A percentile compares a stretch with the other conserved stretches of the same genome.
These are phyloP conservation scores for Trichosurus vulpecula DNA, from an alignment of 2,797 vertebrate genomes.

Conservation along the genomic window DNA sequence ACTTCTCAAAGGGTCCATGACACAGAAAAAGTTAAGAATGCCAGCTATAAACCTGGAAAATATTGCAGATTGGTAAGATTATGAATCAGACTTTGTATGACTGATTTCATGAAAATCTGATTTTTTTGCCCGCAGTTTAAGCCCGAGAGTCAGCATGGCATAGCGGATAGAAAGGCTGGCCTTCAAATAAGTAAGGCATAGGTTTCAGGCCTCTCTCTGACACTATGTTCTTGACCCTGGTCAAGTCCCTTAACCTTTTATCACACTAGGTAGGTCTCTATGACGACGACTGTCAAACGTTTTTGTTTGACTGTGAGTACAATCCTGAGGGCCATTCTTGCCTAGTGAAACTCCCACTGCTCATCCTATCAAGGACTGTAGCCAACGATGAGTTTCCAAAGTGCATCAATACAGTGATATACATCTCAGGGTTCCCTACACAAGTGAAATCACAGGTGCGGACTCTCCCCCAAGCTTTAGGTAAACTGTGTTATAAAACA, in stretches of 20 bases:
- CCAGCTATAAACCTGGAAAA: background rate
- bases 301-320: background rate
- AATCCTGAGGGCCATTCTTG: background rate
- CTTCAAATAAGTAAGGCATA: background rate
- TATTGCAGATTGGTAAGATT: background rate
- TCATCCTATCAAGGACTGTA: background rate
- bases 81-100: background rate
- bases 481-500: conserved; percentile 25
- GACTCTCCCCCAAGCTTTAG: background rate
- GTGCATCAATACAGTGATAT: background rate
- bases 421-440: background rate
- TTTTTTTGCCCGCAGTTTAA: conserved; percentile 51
- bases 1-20: background rate
- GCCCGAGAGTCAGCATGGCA: background rate
- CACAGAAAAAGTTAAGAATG: background rate
- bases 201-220: background rate
- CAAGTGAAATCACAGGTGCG: background rate
- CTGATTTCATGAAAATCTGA: conserved; percentile 23
- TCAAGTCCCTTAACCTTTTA: background rate
- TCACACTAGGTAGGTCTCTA: background rate
- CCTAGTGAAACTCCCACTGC: background rate
- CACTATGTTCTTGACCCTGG: background rate
- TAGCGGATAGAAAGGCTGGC: background rate
- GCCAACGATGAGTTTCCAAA: background rate
- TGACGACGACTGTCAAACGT: background rate